Evolutionary conservation across 2,797 vertebrate genomes (phyloP), one percentile per base, ranked within the genome.

Genomic region (Eulemur coronatus): DNA sequence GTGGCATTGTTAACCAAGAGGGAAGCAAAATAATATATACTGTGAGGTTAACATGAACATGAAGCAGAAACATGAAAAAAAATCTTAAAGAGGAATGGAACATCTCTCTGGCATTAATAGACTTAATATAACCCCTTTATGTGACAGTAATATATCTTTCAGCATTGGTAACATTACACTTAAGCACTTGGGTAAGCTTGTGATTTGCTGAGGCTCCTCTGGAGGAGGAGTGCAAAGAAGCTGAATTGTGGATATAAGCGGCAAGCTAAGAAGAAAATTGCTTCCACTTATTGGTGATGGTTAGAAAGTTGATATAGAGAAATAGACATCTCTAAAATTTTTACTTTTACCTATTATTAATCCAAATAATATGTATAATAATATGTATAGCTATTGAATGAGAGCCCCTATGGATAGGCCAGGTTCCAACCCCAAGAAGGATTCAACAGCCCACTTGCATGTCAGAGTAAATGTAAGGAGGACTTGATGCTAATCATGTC

Each of bases 11-110:
- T 69, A 69, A 38, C n/a, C 18, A 22, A 69, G 35, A 69, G 65
- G n/a, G n/a, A 69, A 69, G 35, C 65, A 69, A 69, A 69, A 69
- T 17, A 38, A 69, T 69, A 43, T 94, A 78, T 72, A 73, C 41
- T 59, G 30, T 61, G 50, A 75, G 41, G 8, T 88, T 84, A 57
- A 97, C 22, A 79, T 41, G 4, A 90, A 90, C 26, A 41, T 38
- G 43, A 86, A 70, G 96, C 63, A 65, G 63, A n/a, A 65, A 90
- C 26, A 46, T 38, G 43, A 84, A 67, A 96, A 28, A 10, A 38
- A 33, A 6, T 72, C 70, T 93, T 92, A 88, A 96, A 95, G 94
- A 15, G 89, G 52, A 96, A 70, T 35, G 80, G 7, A 84, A 80
- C 7, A 95, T 70, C 7, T 86, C 4, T 72, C 14, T 94, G 59